Conservation (phyloP, 2,888 invertebrate genomes). For the Crepidodera aurea region DNA sequence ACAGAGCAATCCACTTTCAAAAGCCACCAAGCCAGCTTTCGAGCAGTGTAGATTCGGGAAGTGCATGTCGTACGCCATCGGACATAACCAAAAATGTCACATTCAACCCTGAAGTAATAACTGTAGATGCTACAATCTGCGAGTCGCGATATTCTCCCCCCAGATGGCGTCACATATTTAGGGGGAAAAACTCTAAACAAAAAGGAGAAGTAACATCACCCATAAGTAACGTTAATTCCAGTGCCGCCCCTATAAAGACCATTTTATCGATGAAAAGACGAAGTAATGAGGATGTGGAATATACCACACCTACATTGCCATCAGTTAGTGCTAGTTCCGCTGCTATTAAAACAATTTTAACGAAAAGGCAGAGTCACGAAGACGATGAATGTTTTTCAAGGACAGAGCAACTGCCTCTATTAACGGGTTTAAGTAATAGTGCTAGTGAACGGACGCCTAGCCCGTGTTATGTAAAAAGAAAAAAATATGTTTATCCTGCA, state of each 20-base stretch:
- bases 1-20: conserved; percentile 54
- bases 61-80: conserved; percentile 56
- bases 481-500: conserved; percentile 71
- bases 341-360: conserved; percentile 46
- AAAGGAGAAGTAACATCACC: conserved; percentile 35
- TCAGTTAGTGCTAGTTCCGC: conserved; percentile 31
- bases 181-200: conserved; percentile 41
- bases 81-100: conserved; percentile 59
- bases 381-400: conserved; percentile 48
- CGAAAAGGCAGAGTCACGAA: conserved; percentile 40
- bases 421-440: conserved; percentile 63
- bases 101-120: conserved; percentile 59
- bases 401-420: conserved; percentile 67
- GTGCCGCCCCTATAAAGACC: conserved; percentile 45
- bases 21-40: conserved; percentile 45
- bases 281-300: conserved; percentile 28
- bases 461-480: conserved; percentile 68
- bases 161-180: conserved; percentile 49
- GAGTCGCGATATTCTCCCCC: conserved; percentile 43
- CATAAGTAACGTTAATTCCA: conserved; percentile 25
- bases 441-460: conserved; percentile 57
- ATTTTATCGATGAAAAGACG: conserved; percentile 44
- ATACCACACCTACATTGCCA: conserved; percentile 22
- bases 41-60: conserved; percentile 56
- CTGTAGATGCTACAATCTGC: conserved; percentile 40